phyloP scores from a whole-genome alignment of 2,888 invertebrate genomes.

The Sinodicranocentrus sp. region DNA sequence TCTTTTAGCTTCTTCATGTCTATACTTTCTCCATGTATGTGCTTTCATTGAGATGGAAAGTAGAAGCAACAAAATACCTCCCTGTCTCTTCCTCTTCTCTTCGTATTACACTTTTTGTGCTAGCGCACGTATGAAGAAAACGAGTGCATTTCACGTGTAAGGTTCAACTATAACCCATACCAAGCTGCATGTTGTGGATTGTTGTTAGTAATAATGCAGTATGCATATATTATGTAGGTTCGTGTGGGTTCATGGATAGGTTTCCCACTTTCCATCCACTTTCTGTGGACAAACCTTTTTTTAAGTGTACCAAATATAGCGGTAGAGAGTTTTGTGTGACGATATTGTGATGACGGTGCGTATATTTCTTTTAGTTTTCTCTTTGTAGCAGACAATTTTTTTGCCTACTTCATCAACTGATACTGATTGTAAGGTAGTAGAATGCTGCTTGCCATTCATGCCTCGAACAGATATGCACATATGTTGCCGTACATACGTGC shows the following conservation, averaged over 20 bases:
- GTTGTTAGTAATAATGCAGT: conserved; percentile 28
- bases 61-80: conserved; percentile 27
- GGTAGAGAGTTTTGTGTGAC: background rate
- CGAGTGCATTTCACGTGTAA: conserved; percentile 3
- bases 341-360: conserved; percentile 48
- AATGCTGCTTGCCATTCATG: conserved; percentile 23
- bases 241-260: conserved; percentile 2
- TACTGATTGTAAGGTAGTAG: conserved; percentile 45
- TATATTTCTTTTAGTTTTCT: background rate
- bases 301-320: conserved; percentile 5
- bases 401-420: conserved; percentile 51
- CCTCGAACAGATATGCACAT: conserved; percentile 2
- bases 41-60: conserved; percentile 16
- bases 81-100: conserved; percentile 14
- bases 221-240: conserved; percentile 26
- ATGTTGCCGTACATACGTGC: conserved; percentile 28
- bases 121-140: conserved; percentile 10
- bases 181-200: background rate
- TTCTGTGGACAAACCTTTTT: conserved; percentile 6
- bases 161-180: background rate
- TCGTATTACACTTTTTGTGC: background rate
- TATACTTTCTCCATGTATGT: conserved; percentile 38
- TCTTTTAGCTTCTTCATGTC: conserved; percentile 10
- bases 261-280: background rate
- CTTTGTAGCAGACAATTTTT: background rate